phyloP scores from a whole-genome alignment of 1,140 invertebrate species.

The Eupeodes corollae region DNA sequence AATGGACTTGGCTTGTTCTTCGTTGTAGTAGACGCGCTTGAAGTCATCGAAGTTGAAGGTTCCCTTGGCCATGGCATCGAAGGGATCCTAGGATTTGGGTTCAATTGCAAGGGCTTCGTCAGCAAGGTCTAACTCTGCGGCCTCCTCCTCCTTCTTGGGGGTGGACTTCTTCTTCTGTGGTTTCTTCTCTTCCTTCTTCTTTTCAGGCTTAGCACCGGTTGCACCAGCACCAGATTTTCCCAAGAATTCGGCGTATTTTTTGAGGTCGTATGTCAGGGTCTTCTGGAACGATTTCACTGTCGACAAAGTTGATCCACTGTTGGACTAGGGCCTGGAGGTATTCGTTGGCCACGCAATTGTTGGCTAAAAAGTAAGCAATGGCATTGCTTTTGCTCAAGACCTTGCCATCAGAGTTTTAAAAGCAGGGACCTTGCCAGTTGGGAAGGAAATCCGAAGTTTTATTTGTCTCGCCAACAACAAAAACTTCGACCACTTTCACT shows the following conservation, averaged over 20 bases:
- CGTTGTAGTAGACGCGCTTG: conserved; percentile 94
- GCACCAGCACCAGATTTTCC: conserved; percentile 23
- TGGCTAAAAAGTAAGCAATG: conserved; percentile 88
- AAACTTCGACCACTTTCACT: conserved; percentile 71
- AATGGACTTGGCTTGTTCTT: conserved; percentile 85
- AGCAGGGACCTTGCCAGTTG: conserved; percentile 90
- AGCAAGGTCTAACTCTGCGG: conserved; percentile 54
- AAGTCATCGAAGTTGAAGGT: conserved; percentile 95
- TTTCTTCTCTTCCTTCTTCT: conserved; percentile 50
- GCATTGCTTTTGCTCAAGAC: conserved; percentile 89
- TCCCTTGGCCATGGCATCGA: conserved; percentile 76
- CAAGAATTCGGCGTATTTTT: conserved; percentile 45
- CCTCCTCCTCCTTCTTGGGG: conserved; percentile 43
- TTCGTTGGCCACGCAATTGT: conserved; percentile 65
- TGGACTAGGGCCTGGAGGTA: conserved; percentile 68
- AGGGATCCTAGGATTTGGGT: conserved; percentile 85
- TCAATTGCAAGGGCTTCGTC: conserved; percentile 60
- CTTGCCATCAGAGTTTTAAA: conserved; percentile 87
- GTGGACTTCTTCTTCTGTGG: conserved; percentile 43
- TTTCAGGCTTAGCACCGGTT: conserved; percentile 28
- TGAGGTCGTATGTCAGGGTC: conserved; percentile 63
- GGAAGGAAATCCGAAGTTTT: conserved; percentile 78
- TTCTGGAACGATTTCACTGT: conserved; percentile 85
- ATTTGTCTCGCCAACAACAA: conserved; percentile 90
- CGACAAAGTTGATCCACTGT: conserved; percentile 92